Conservation (phyloP, 2,797 vertebrate species). For the Sarcoramphus papa region DNA sequence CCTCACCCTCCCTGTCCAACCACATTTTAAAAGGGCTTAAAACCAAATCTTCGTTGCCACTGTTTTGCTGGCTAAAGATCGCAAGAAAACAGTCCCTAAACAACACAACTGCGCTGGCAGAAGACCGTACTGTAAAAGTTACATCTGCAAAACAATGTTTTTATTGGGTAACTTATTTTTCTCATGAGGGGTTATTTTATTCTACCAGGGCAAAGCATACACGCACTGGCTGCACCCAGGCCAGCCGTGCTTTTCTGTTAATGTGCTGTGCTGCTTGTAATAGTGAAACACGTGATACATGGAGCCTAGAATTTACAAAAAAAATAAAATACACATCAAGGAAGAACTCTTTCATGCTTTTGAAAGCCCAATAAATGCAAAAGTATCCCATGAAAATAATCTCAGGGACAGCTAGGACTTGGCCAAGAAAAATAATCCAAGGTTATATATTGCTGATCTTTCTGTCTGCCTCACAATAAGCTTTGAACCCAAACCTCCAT, state of each 20-base stretch:
- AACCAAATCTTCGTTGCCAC: neutral
- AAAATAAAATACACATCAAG: neutral
- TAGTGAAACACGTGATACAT: neutral
- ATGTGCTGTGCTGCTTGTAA: neutral
- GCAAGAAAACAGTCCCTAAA: neutral
- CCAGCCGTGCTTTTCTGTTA: neutral
- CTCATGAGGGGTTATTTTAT: neutral
- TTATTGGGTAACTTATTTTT: neutral
- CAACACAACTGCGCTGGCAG: neutral
- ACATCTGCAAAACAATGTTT: neutral
- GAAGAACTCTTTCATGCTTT: neutral
- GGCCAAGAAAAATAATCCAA: slow-evolving; percentile 14
- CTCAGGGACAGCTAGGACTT: neutral
- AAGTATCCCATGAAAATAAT: neutral
- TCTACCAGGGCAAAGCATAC: neutral
- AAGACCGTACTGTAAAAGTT: neutral
- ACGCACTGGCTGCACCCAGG: neutral
- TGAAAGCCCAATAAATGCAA: neutral
- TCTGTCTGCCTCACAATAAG: neutral
- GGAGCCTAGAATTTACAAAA: neutral
- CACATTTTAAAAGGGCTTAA: neutral
- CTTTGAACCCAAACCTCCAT: neutral
- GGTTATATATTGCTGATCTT: neutral
- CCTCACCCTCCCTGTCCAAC: neutral
- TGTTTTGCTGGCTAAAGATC: neutral